Evolutionary conservation across 1,140 invertebrate species (phyloP).

Genomic region (Neoseiulus cucumeris): DNA sequence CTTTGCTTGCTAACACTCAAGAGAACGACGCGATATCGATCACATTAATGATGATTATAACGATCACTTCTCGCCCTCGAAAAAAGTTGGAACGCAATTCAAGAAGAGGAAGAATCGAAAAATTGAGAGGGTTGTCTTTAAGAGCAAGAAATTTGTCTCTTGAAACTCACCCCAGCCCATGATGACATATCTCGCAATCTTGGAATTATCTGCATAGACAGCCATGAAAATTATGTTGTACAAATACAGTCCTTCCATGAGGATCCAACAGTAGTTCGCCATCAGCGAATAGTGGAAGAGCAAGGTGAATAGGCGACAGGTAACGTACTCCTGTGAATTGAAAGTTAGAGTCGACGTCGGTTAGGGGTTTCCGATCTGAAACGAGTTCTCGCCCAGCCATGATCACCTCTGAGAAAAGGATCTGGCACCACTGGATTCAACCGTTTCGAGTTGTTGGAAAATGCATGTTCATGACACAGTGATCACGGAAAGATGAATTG

Average conservation of each 20-base stretch:
- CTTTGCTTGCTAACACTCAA: no score
- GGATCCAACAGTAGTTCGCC: conserved; percentile 56
- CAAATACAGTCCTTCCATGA: conserved; percentile 60
- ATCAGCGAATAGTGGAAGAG: conserved; percentile 48
- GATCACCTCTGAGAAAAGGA: no score
- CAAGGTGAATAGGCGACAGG: conserved; percentile 44
- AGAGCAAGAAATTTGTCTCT: not conserved
- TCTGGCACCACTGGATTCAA: no score
- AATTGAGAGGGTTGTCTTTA: not conserved
- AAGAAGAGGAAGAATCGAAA: not conserved
- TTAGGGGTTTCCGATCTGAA: no score
- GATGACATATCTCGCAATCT: conserved; percentile 43
- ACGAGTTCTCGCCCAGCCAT: no score
- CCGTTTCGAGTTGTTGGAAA: no score
- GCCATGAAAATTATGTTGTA: conserved; percentile 54
- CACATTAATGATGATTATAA: no score
- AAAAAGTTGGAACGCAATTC: no score
- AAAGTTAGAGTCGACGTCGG: not conserved
- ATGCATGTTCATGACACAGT: no score
- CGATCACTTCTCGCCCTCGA: no score
- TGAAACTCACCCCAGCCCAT: conserved; percentile 48
- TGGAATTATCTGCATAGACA: conserved; percentile 43
- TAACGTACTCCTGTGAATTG: conserved; percentile 35
- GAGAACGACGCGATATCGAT: no score
- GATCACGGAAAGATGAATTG: no score